A percentile compares a stretch with the other conserved stretches of the same genome.
phyloP scores from a whole-genome alignment of 1,140 invertebrate species.

The Cotesia glomerata region DNA sequence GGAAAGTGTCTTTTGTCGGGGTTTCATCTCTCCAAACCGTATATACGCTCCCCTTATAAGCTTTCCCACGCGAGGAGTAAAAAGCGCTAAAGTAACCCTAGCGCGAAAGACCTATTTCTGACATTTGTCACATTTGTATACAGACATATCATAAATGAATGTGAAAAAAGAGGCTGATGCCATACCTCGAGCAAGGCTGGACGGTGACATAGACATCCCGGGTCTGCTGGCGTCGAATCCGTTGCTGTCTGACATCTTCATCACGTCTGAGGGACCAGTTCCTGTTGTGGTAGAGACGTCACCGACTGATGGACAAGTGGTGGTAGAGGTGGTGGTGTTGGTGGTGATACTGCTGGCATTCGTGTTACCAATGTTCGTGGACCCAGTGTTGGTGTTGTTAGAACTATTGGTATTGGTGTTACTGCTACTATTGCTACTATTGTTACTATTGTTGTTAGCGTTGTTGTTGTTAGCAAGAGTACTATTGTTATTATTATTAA shows the following conservation, averaged over 20 bases:
- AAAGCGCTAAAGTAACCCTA: too few species aligned
- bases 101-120: too few species aligned
- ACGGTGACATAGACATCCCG: slow-evolving; percentile 71
- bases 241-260: slow-evolving; percentile 57
- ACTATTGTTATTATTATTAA: slow-evolving; percentile 19
- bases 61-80: neutral
- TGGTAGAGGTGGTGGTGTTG: slow-evolving; percentile 53
- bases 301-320: slow-evolving; percentile 48
- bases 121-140: neutral
- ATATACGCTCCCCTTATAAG: neutral
- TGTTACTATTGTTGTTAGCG: slow-evolving; percentile 1
- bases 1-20: slow-evolving; percentile 51
- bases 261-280: slow-evolving; percentile 54
- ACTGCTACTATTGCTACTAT: slow-evolving; percentile 27
- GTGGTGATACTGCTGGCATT: slow-evolving; percentile 47
- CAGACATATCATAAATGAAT: neutral
- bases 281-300: slow-evolving; percentile 59
- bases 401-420: slow-evolving; percentile 38
- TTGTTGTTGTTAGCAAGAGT: neutral
- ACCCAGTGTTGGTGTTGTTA: too few species aligned
- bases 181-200: slow-evolving; percentile 78
- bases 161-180: slow-evolving; percentile 31
- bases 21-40: slow-evolving; percentile 32
- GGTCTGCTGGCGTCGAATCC: slow-evolving; percentile 57
- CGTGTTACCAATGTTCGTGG: slow-evolving; percentile 36